Evolutionary conservation across 2,888 invertebrate genomes (phyloP).

Genomic region (Torymus auratus): DNA sequence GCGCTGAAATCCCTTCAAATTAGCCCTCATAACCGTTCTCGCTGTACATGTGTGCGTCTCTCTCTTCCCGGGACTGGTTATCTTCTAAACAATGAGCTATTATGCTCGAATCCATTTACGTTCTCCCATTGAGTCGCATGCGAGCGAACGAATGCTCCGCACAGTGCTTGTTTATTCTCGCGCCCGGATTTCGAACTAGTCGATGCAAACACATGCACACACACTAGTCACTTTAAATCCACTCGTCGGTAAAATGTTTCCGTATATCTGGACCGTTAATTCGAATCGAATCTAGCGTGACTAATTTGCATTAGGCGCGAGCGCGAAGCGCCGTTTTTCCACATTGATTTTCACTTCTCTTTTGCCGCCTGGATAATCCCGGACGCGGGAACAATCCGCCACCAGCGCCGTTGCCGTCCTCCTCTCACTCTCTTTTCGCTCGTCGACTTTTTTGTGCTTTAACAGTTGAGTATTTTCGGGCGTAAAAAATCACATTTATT

Average conservation of each 20-base stretch:
- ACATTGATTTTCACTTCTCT: slow-evolving; percentile 37
- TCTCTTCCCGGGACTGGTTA: not conserved
- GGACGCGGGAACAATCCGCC: not conserved
- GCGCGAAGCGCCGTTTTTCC: slow-evolving; percentile 19
- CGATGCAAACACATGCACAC: too few relatives aligned
- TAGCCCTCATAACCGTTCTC: not conserved
- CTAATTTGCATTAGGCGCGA: slow-evolving; percentile 37
- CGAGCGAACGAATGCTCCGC: not conserved
- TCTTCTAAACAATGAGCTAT: slow-evolving; percentile 42
- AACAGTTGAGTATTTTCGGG: slow-evolving; percentile 19
- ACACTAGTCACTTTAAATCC: slow-evolving; percentile 15
- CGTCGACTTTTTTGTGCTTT: not conserved
- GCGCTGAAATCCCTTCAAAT: slow-evolving; percentile 1
- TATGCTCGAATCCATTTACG: slow-evolving; percentile 34
- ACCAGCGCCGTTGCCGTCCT: not conserved
- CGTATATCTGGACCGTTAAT: slow-evolving; percentile 14
- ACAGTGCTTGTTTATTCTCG: not conserved
- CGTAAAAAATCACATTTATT: slow-evolving; percentile 31
- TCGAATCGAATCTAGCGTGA: slow-evolving; percentile 28
- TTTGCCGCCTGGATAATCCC: slow-evolving; percentile 26
- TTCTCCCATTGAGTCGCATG: slow-evolving; percentile 1
- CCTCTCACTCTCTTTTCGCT: not conserved
- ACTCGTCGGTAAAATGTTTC: slow-evolving; percentile 32
- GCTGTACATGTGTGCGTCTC: too few relatives aligned
- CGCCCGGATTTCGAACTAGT: too few relatives aligned